These are phyloP conservation scores for Tetramorium bicarinatum DNA, from an alignment of 2,888 invertebrate species.

Conservation along the genomic window DNA sequence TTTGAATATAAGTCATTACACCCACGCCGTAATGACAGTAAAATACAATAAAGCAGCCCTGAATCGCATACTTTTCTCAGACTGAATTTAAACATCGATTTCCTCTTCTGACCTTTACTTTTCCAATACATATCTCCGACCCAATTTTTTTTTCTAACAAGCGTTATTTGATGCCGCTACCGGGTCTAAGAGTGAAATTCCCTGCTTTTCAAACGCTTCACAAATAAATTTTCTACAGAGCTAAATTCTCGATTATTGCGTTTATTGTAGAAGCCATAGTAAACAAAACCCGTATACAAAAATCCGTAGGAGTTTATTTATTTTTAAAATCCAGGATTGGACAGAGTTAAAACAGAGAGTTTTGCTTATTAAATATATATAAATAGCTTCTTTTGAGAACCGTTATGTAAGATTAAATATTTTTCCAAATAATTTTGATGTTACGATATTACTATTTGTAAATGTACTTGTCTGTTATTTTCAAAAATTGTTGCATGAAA, in stretches of 20 bases:
- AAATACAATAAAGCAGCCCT: constrained; percentile 10
- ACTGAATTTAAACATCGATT: constrained; percentile 22
- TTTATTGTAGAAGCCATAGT: background rate
- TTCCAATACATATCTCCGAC: constrained; percentile 4
- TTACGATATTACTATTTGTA: background rate
- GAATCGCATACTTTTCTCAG: constrained; percentile 7
- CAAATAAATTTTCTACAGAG: background rate
- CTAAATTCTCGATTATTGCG: background rate
- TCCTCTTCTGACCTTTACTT: constrained; percentile 31
- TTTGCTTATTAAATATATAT: too few species aligned
- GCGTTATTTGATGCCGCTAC: background rate
- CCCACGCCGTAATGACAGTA: background rate
- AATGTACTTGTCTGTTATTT: background rate
- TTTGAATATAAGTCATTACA: constrained; percentile 30
- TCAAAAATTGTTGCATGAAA: background rate
- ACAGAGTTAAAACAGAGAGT: too few species aligned
- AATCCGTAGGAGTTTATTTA: too few species aligned
- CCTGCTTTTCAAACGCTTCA: background rate
- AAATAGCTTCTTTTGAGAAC: background rate
- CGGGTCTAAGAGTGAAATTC: background rate
- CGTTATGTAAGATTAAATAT: background rate
- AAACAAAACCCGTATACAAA: background rate
- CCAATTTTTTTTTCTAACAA: constrained; percentile 12
- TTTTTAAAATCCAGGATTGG: too few species aligned
- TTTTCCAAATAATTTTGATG: background rate